A percentile compares a stretch with the other conserved stretches of the same genome.
Conservation (phyloP, 2,797 vertebrate genomes). For the Sciaenops ocellatus region DNA sequence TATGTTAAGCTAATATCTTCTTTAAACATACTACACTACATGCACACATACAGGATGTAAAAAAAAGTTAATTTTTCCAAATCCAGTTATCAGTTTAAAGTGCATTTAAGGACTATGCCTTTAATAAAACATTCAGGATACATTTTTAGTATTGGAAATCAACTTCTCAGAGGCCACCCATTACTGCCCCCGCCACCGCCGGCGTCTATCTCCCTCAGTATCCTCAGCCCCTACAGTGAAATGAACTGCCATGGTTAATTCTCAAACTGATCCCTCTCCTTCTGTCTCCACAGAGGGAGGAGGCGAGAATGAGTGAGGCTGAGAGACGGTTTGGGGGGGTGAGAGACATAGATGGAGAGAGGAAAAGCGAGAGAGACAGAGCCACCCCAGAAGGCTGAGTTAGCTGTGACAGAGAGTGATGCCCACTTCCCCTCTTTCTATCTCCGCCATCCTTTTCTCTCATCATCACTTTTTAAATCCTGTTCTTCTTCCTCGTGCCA, state of each 20-base stretch:
- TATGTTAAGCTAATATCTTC: background rate
- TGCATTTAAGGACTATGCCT: conserved; percentile 14
- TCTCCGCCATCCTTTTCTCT: conserved; percentile 61
- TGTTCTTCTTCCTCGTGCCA: conserved; percentile 37
- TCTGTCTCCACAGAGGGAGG: conserved; percentile 69
- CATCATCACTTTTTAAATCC: conserved; percentile 70
- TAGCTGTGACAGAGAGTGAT: conserved; percentile 79
- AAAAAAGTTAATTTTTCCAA: background rate
- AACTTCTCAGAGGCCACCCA: conserved; percentile 57
- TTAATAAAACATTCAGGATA: conserved; percentile 34
- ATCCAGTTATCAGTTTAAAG: conserved; percentile 25
- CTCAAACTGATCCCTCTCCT: conserved; percentile 84
- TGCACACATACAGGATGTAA: background rate
- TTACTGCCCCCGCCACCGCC: conserved; percentile 18
- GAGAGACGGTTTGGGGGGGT: conserved; percentile 30
- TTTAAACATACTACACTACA: background rate
- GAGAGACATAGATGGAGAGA: conserved; percentile 39
- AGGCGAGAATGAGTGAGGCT: conserved; percentile 65
- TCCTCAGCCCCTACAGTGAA: conserved; percentile 72
- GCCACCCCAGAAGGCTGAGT: conserved; percentile 70
- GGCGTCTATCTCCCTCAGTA: conserved; percentile 57
- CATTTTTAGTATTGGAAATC: conserved; percentile 49
- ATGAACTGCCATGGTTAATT: conserved; percentile 86
- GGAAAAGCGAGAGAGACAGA: conserved; percentile 59
- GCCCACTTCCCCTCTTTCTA: conserved; percentile 69